Evolutionary conservation across 2,113 vertebrate species (phyloP).

Genomic region (Turdus rufiventris): DNA sequence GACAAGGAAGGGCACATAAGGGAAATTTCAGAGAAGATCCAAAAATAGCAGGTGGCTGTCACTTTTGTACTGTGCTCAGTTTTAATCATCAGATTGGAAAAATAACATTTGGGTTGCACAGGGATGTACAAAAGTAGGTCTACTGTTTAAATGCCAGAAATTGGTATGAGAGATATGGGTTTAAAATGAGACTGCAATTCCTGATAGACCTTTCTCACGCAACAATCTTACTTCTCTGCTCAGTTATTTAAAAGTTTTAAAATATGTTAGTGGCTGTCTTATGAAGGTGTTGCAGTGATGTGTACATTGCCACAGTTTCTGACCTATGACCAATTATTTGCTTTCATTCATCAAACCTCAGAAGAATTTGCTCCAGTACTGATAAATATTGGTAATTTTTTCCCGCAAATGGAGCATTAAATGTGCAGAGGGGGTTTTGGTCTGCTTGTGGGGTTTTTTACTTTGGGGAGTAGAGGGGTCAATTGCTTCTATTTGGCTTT

Average conservation of each 20-base stretch:
- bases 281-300: neutral
- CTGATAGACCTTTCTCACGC: neutral
- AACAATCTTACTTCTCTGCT: neutral
- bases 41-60: slow-evolving; percentile 40
- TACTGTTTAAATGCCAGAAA: neutral
- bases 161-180: neutral
- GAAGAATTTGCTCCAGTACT: neutral
- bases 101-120: neutral
- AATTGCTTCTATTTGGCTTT: neutral
- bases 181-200: neutral
- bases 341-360: neutral
- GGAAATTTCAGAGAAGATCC: neutral
- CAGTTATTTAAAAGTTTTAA: neutral
- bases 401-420: neutral
- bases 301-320: neutral
- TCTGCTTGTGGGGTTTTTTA: neutral
- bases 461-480: rapidly evolving
- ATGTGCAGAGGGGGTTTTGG: neutral
- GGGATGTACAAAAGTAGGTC: neutral
- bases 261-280: neutral
- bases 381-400: neutral
- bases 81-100: slow-evolving; percentile 14
- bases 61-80: neutral
- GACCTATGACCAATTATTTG: neutral
- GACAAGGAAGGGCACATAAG: neutral